Evolutionary conservation across 2,888 invertebrate species (phyloP), one percentile per base, ranked within the genome.

Genomic region (Eupithecia abbreviata): DNA sequence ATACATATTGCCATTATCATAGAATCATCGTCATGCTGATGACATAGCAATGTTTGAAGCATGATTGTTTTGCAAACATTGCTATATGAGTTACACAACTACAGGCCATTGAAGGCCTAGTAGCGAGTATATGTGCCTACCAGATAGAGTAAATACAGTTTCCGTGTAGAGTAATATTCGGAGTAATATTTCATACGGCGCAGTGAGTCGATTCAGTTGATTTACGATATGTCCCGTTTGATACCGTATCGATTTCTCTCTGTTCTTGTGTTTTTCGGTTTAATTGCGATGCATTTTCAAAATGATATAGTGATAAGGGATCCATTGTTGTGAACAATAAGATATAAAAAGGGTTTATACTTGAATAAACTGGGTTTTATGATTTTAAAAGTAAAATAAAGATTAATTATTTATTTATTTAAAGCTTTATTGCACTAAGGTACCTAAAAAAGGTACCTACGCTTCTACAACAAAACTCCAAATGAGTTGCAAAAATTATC

Each of bases 91-190:
- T 12, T 62, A 4, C 4, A 62, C 3, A 30, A 62, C 55, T 58
- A 58, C 30, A 30, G 62, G 62, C 30, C 10, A 62, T 62, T 12
- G 42, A n/a, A 51, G 51, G 15, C 62, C 62, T 30, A 30, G 30
- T 18, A 58, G 0, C 9, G 3, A 58, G 9, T 18, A 18, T 18
- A 18, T 18, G 58, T n/a, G n/a, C n/a, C n/a, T 18, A 9, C 9
- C 9, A 58, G 55, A 18, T 41, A 66, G 15, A 42, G 66, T 18
- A 66, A 66, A 66, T 66, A 66, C 66, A 66, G 66, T 42, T 66
- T 67, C 75, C 79, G 75, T 77, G 72, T 71, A 71, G 76, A 66
- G 66, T 66, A 66, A 75, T 82, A 73, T 71, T 73, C 68, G 66
- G 67, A 71, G 75, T 78, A 72, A 72, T 72, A 72, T 72, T 72